Percentiles rank a stretch among this genome's conserved stretches.
Evolutionary conservation across 2,888 invertebrate genomes (phyloP).

Genomic region (Emmelina monodactyla): DNA sequence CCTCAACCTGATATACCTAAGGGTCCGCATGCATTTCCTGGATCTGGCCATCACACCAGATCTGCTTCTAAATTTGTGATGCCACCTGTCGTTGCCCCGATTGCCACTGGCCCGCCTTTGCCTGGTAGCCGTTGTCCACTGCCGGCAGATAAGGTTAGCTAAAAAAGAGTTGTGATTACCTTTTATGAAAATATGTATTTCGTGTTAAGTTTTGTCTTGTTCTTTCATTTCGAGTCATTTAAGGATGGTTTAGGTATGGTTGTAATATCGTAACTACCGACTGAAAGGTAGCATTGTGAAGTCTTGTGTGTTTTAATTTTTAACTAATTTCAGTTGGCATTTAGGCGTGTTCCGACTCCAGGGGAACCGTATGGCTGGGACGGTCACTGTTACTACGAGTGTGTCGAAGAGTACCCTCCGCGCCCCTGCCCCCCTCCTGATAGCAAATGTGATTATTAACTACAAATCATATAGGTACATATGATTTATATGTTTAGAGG

Average conservation of each 20-base stretch:
- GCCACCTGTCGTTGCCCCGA: conserved; percentile 44
- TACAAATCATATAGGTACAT: too few relatives aligned
- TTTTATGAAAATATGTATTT: too few relatives aligned
- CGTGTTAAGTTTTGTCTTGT: too few relatives aligned
- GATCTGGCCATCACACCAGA: conserved; percentile 32
- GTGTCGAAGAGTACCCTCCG: conserved; percentile 12
- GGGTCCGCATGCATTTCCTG: conserved; percentile 35
- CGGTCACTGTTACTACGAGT: conserved; percentile 40
- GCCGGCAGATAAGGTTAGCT: background rate
- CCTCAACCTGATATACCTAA: conserved; percentile 40
- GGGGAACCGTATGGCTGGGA: conserved; percentile 50
- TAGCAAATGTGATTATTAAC: too few relatives aligned
- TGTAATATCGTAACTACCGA: too few relatives aligned
- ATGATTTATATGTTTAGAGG: too few relatives aligned
- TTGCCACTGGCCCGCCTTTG: conserved; percentile 29
- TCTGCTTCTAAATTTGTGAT: conserved; percentile 30
- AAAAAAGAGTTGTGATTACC: background rate
- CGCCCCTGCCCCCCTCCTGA: background rate
- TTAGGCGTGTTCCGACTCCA: conserved; percentile 32
- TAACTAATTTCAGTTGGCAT: too few relatives aligned
- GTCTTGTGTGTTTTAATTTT: too few relatives aligned
- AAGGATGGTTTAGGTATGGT: too few relatives aligned
- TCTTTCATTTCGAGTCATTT: too few relatives aligned
- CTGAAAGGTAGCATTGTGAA: too few relatives aligned
- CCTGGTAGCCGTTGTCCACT: background rate